Conservation (phyloP, 2,888 invertebrate genomes). For the Andrena fulva region DNA sequence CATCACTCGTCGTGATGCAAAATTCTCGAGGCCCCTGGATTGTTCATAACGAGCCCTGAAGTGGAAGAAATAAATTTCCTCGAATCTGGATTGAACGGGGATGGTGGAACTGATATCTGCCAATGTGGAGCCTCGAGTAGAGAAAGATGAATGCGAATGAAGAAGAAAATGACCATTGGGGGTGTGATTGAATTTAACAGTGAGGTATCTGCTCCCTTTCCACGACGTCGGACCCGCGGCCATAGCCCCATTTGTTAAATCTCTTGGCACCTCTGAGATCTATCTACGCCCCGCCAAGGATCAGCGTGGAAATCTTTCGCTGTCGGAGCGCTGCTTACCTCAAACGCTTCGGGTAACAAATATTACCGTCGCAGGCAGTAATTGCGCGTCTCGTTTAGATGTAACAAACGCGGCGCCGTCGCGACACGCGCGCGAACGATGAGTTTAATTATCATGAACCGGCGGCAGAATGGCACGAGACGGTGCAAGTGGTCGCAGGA, state of each 20-base stretch:
- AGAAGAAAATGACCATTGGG: no score
- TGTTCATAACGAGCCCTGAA: no score
- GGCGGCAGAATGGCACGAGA: slow-evolving; percentile 29
- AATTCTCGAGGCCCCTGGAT: no score
- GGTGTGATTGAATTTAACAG: no score
- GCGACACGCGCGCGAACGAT: slow-evolving; percentile 32
- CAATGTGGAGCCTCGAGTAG: no score
- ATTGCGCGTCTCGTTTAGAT: slow-evolving; percentile 4
- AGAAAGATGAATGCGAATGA: no score
- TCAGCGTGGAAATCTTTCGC: neutral
- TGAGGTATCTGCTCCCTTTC: no score
- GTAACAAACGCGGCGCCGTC: neutral
- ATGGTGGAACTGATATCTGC: no score
- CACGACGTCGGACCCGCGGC: no score
- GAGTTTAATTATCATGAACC: slow-evolving; percentile 60
- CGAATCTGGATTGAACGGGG: no score
- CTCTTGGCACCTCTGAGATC: neutral
- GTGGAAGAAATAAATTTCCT: no score
- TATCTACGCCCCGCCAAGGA: neutral
- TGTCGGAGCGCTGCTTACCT: neutral
- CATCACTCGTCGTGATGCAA: no score
- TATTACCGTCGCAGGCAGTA: neutral
- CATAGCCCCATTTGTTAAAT: neutral
- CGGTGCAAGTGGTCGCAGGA: slow-evolving; percentile 53
- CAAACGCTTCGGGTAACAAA: neutral